Conservation (phyloP, 2,113 vertebrate genomes). For the Oreocharis arfaki region DNA sequence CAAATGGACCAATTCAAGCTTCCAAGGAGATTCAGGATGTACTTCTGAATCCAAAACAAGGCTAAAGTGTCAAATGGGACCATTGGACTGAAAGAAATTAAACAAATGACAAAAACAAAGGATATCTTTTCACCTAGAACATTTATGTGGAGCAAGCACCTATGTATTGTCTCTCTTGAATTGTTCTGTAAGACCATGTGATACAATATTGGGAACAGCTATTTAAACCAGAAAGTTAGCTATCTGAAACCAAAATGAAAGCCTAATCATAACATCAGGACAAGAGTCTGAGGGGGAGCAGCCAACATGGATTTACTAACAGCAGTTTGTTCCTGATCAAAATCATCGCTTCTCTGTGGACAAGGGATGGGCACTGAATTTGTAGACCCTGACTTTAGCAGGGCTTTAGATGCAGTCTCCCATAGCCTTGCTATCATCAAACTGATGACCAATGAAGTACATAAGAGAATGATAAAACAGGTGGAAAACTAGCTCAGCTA, state of each 20-base stretch:
- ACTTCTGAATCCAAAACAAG: neutral
- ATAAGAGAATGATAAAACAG: neutral
- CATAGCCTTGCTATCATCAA: neutral
- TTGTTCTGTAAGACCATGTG: neutral
- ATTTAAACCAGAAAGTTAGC: neutral
- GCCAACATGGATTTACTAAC: neutral
- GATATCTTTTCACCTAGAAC: neutral
- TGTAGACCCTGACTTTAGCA: neutral
- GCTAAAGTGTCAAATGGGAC: neutral
- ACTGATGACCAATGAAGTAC: neutral
- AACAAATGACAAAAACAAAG: neutral
- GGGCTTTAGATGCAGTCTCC: neutral
- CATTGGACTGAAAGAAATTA: neutral
- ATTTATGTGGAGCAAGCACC: neutral
- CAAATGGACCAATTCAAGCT: neutral
- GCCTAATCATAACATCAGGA: neutral
- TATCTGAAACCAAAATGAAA: neutral
- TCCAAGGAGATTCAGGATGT: neutral
- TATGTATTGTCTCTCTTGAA: neutral
- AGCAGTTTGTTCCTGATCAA: neutral
- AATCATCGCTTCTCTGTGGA: neutral
- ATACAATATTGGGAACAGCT: neutral
- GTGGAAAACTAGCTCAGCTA: neutral
- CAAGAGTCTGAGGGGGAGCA: neutral
- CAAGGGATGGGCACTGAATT: neutral